Conservation (phyloP, 1,140 invertebrate species). For the Lucilia cuprina region DNA sequence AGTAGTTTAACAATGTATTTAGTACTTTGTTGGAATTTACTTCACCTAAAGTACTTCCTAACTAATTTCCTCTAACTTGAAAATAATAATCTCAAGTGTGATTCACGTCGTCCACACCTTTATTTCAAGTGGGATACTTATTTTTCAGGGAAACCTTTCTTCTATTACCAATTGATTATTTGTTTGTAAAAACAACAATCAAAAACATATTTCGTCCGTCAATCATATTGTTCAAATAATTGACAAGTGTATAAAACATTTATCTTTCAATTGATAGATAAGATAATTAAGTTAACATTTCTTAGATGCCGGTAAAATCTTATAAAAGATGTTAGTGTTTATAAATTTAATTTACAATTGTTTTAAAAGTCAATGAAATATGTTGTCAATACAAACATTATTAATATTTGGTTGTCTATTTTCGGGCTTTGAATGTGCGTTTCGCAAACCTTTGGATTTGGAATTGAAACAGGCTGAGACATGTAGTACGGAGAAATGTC, state of each 20-base stretch:
- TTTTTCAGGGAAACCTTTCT: too few species aligned
- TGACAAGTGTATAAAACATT: not conserved
- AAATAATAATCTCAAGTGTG: too few species aligned
- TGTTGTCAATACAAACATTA: not conserved
- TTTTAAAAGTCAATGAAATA: not conserved
- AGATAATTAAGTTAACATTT: not conserved
- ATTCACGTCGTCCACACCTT: too few species aligned
- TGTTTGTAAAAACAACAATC: not conserved
- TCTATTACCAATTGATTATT: not conserved
- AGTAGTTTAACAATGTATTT: too few species aligned
- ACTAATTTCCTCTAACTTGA: too few species aligned
- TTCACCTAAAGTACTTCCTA: too few species aligned
- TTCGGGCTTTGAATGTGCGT: not conserved
- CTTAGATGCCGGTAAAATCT: not conserved
- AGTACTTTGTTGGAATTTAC: too few species aligned
- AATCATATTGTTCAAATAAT: not conserved
- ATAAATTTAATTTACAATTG: not conserved
- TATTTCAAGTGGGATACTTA: too few species aligned
- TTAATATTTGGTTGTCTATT: not conserved
- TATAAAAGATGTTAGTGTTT: not conserved
- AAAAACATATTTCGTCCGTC: not conserved
- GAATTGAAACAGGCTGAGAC: constrained; percentile 44
- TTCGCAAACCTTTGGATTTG: not conserved
- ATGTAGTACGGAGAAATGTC: constrained; percentile 54
- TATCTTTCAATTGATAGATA: not conserved